Evolutionary conservation across 2,888 invertebrate species (phyloP), one percentile per base, ranked within the genome.

Genomic region (Tetranychus truncatus): DNA sequence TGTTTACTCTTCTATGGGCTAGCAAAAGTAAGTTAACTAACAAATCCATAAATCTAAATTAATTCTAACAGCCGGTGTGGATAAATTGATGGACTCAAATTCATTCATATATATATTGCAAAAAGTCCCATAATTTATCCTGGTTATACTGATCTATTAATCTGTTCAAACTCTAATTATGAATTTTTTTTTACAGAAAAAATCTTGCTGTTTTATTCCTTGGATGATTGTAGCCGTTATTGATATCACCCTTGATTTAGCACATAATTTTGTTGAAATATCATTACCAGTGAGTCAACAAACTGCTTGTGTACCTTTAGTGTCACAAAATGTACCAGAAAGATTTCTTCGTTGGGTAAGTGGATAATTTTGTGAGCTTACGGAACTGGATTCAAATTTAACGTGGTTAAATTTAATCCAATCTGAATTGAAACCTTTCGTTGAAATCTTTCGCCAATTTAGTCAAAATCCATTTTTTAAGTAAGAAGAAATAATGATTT

Each of bases 201-300:
- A 71, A 6, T 74, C 69, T 72, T 76, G 73, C 66, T 24, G 74
- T 15, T 71, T 76, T 24, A n/a, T 76, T 15, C 76, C 76, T 8
- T 76, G 76, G 76, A 66, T 76, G 34, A 45, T 71, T 55, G 7
- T 76, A 45, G 74, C 76, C 44, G 18, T 72, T 4, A 65, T 76
- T n/a, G 76, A 76, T 72, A 71, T 76, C 20, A 21, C 74, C 71
- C 65, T 74, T n/a, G 74, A 74, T 71, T 73, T 76, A 67, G 24
- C 67, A 9, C 71, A 74, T 46, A 71, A 74, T 21, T 76, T 76
- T 71, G 72, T 74, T 71, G 76, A 76, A 66, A 45, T 76, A 24
- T 66, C 73, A 8, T 11, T 76, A 67, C 71, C 74, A 7, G 76
- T 76, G n/a, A 71, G 75, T 20, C 45, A 34, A 66, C 44, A 55